Conservation (phyloP, 2,113 vertebrate species). For the Petrocephalus microphthalmus region DNA sequence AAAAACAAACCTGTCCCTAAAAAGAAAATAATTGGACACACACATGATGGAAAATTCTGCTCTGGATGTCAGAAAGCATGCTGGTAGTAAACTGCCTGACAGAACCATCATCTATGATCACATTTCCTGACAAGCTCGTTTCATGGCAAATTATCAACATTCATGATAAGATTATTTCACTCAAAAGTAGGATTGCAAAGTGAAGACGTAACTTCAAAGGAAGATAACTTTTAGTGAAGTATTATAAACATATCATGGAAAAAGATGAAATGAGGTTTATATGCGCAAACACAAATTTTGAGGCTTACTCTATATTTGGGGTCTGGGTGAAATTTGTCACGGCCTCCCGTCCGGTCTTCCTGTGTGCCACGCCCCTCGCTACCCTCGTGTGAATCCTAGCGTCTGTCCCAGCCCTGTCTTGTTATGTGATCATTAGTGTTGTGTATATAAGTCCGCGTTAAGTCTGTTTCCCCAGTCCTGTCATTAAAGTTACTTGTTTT, state of each 20-base stretch:
- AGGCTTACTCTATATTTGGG: neutral
- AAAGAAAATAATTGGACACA: neutral
- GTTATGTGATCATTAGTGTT: too few relatives aligned
- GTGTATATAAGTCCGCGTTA: too few relatives aligned
- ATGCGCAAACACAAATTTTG: neutral
- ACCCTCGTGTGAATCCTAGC: too few relatives aligned
- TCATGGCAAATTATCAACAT: neutral
- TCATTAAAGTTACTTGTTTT: too few relatives aligned
- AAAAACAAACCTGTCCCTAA: neutral
- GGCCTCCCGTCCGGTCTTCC: too few relatives aligned
- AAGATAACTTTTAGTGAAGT: neutral
- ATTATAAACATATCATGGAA: neutral
- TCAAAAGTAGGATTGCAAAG: neutral
- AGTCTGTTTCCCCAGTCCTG: too few relatives aligned
- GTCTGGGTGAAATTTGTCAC: too few relatives aligned
- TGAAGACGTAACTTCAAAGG: neutral
- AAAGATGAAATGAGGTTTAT: neutral
- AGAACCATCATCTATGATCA: neutral
- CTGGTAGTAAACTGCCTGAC: neutral
- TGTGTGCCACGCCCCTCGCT: too few relatives aligned
- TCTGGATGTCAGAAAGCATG: neutral
- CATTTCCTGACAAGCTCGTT: neutral
- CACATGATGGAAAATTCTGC: neutral
- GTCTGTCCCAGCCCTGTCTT: too few relatives aligned
- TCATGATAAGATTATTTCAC: neutral